Evolutionary conservation across 2,797 vertebrate genomes (phyloP).

Genomic region (Myotis findleyi): DNA sequence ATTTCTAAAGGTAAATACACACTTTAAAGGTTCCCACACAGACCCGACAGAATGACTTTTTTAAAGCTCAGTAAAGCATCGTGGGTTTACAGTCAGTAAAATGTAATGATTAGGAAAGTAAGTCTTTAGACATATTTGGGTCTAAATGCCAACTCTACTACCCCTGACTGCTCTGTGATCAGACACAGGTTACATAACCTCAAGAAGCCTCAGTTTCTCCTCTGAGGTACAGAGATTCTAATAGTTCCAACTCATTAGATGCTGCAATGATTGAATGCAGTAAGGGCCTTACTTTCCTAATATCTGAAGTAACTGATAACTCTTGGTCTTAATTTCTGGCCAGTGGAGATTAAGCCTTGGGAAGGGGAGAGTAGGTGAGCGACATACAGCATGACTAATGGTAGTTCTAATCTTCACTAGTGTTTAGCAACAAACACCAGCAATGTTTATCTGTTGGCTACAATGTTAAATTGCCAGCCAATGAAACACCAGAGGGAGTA

Average conservation of each 20-base stretch:
- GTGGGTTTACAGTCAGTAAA: background rate
- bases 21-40: background rate
- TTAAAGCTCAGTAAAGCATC: constrained; percentile 33
- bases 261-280: background rate
- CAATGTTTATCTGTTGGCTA: background rate
- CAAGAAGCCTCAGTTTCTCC: background rate
- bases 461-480: constrained; percentile 37
- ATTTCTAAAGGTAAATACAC: background rate
- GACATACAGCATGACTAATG: background rate
- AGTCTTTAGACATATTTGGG: background rate
- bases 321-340: background rate
- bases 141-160: background rate
- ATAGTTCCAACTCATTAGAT: background rate
- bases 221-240: background rate
- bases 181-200: background rate
- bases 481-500: constrained; percentile 46
- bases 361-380: background rate
- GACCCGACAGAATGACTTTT: background rate
- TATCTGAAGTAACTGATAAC: background rate
- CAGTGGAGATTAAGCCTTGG: background rate
- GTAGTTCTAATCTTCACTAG: constrained; percentile 51
- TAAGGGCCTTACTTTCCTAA: background rate
- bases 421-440: background rate
- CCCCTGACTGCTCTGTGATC: background rate
- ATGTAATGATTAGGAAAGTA: background rate